Conservation (phyloP, 2,113 vertebrate species). For the Dasypus novemcinctus region DNA sequence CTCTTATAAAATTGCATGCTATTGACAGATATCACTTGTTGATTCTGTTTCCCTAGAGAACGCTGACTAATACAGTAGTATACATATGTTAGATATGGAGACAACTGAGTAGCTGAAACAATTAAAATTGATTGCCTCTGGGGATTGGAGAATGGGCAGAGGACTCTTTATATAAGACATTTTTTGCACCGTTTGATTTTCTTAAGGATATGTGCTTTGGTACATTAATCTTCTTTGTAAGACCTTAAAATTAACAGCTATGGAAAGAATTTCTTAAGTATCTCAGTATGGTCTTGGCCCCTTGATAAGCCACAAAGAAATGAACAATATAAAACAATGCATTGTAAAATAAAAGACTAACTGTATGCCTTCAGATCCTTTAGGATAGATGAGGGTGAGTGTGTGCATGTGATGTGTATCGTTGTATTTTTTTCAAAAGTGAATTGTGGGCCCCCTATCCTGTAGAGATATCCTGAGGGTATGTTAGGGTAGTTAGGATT, state of each 20-base stretch:
- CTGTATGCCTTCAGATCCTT: background rate
- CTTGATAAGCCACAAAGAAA: background rate
- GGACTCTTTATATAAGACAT: background rate
- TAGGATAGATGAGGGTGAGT: background rate
- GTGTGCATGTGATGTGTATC: background rate
- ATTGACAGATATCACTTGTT: too few species aligned
- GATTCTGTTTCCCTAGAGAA: too few species aligned
- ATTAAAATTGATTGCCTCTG: background rate
- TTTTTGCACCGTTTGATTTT: background rate
- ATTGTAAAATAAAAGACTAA: background rate
- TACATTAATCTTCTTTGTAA: background rate
- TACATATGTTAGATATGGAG: background rate
- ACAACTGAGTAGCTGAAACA: background rate
- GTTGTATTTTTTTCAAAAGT: background rate
- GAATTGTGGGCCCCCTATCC: background rate
- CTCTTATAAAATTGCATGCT: too few species aligned
- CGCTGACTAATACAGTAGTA: too few species aligned
- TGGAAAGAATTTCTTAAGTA: background rate
- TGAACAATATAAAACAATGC: background rate
- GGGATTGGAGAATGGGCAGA: background rate
- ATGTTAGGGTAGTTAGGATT: background rate
- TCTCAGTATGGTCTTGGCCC: background rate
- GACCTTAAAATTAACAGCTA: background rate
- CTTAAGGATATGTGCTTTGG: background rate
- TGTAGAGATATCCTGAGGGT: background rate